phyloP scores from a whole-genome alignment of 1,140 invertebrate species.

The Drosophila grimshawi region DNA sequence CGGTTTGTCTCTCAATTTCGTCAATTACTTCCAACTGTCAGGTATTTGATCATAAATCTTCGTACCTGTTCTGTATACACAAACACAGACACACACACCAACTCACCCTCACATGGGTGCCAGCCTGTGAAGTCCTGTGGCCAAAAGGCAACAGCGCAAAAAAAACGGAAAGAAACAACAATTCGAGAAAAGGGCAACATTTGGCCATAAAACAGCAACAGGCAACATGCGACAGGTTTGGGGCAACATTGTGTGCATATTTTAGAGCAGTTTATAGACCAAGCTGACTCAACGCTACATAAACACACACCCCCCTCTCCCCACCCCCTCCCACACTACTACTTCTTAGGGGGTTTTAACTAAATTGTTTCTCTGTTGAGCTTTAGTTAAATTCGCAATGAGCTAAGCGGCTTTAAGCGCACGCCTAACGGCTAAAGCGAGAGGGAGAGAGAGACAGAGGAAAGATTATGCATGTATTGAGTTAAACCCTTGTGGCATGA shows the following conservation, averaged over 20 bases:
- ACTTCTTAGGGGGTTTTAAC: conserved; percentile 13
- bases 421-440: conserved; percentile 36
- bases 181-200: conserved; percentile 42
- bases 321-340: neutral
- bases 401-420: conserved; percentile 66
- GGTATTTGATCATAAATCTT: conserved; percentile 67
- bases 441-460: neutral
- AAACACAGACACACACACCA: neutral
- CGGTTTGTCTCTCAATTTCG: conserved; percentile 65
- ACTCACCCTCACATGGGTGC: conserved; percentile 3
- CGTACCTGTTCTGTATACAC: neutral
- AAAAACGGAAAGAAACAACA: conserved; percentile 2
- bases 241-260: conserved; percentile 52
- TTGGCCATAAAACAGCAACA: conserved; percentile 61
- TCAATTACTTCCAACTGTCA: conserved; percentile 64
- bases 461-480: conserved; percentile 11
- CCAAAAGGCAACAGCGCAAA: conserved; percentile 15
- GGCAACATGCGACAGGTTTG: conserved; percentile 33
- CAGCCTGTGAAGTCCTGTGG: conserved; percentile 42
- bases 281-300: conserved; percentile 32
- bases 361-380: conserved; percentile 62
- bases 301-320: no score
- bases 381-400: conserved; percentile 72
- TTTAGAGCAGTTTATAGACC: conserved; percentile 40
- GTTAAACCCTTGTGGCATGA: conserved; percentile 37